phyloP scores from a whole-genome alignment of 2,888 invertebrate species.

The Agrilus mali region DNA sequence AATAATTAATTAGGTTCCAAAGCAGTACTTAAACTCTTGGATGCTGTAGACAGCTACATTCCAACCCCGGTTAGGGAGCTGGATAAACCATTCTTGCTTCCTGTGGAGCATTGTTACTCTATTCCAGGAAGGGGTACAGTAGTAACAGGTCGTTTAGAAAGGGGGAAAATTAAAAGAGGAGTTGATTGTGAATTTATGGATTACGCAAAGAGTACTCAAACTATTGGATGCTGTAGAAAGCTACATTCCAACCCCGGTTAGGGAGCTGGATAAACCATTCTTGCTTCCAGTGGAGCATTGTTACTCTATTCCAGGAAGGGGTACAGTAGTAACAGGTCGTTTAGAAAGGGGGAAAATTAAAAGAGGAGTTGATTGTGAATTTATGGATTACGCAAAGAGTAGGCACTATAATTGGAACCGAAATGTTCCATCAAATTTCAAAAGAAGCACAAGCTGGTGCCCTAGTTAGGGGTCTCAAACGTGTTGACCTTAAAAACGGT shows the following conservation, averaged over 20 bases:
- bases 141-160: slow-evolving; percentile 81
- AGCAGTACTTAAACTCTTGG: slow-evolving; percentile 68
- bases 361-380: slow-evolving; percentile 80
- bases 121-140: slow-evolving; percentile 94
- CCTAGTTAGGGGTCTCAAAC: slow-evolving; percentile 75
- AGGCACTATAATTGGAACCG: slow-evolving; percentile 77
- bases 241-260: slow-evolving; percentile 71
- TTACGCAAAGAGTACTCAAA: slow-evolving; percentile 64
- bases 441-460: slow-evolving; percentile 94
- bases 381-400: slow-evolving; percentile 65
- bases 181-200: slow-evolving; percentile 87
- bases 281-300: slow-evolving; percentile 84
- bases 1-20: slow-evolving; percentile 32
- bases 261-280: slow-evolving; percentile 92
- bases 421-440: slow-evolving; percentile 93
- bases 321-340: slow-evolving; percentile 90
- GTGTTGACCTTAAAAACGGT: slow-evolving; percentile 72
- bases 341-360: slow-evolving; percentile 69
- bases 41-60: slow-evolving; percentile 73
- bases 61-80: slow-evolving; percentile 79
- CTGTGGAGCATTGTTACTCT: slow-evolving; percentile 84
- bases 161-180: slow-evolving; percentile 66
- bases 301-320: slow-evolving; percentile 86
- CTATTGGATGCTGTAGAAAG: slow-evolving; percentile 73
- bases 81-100: slow-evolving; percentile 89